A percentile compares a stretch with the other conserved stretches of the same genome.
Conservation (phyloP, 1,140 invertebrate genomes). For the Philaenus spumarius region DNA sequence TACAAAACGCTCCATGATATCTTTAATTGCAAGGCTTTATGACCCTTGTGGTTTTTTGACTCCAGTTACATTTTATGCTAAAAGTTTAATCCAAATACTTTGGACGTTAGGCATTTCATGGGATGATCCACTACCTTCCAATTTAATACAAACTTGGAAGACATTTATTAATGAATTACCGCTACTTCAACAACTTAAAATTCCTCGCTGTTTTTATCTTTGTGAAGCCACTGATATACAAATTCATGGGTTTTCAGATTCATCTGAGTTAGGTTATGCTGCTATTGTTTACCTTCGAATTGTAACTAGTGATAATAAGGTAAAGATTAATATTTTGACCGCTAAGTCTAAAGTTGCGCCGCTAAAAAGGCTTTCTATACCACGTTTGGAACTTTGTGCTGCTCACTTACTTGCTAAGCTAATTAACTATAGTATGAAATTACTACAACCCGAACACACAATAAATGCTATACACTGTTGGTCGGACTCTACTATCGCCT, state of each 20-base stretch:
- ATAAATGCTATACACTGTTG: neutral
- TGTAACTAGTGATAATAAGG: too few species aligned
- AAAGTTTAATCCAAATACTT: neutral
- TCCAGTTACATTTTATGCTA: neutral
- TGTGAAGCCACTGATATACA: neutral
- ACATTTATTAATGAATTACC: neutral
- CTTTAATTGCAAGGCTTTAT: neutral
- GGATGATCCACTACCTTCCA: neutral
- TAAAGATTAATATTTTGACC: neutral
- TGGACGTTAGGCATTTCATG: neutral
- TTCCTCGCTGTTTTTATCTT: neutral
- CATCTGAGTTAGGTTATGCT: neutral
- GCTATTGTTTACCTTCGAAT: neutral
- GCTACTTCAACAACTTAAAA: neutral
- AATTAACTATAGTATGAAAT: neutral
- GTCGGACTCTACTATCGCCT: constrained; percentile 16
- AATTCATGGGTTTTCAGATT: neutral
- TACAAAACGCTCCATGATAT: neutral
- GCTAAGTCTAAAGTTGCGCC: constrained; percentile 14
- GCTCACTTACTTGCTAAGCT: neutral
- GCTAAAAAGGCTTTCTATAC: constrained; percentile 1
- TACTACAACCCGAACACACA: neutral
- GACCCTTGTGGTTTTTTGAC: neutral
- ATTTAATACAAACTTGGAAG: neutral
- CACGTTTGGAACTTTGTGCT: neutral